Evolutionary conservation across 1,140 invertebrate species (phyloP).

Genomic region (Drosophila parabipectinata): DNA sequence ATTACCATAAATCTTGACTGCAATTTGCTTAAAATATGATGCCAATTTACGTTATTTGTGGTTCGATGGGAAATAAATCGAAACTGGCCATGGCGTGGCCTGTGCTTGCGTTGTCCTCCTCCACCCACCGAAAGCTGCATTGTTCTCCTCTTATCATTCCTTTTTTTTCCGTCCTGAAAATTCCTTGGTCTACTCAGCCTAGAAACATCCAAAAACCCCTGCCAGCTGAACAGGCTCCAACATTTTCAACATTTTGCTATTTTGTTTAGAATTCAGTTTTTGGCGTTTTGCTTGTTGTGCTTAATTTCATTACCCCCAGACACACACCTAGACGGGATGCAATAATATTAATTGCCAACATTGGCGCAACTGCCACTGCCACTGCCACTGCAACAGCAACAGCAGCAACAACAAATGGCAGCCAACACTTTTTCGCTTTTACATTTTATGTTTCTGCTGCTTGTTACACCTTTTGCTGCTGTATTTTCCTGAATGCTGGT

Average conservation of each 20-base stretch:
- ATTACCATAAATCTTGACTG: constrained; percentile 82
- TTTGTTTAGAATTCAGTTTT: constrained; percentile 74
- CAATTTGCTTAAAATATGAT: constrained; percentile 83
- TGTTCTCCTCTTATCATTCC: constrained; percentile 5
- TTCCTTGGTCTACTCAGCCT: constrained; percentile 29
- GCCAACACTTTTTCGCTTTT: constrained; percentile 73
- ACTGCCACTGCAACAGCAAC: constrained; percentile 17
- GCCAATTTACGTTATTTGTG: constrained; percentile 83
- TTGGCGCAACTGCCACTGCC: constrained; percentile 67
- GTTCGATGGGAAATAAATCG: constrained; percentile 81
- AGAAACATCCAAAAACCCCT: constrained; percentile 22
- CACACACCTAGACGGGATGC: constrained; percentile 59
- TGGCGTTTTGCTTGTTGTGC: constrained; percentile 68
- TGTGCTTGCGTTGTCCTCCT: neutral
- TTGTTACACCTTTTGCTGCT: constrained; percentile 68
- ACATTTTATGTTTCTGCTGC: constrained; percentile 74
- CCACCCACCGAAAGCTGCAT: constrained; percentile 5
- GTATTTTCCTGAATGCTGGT: constrained; percentile 38
- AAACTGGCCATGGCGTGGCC: constrained; percentile 56
- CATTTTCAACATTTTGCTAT: constrained; percentile 43
- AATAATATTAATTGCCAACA: constrained; percentile 81
- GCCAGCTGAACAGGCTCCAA: neutral
- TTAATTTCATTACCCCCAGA: constrained; percentile 73
- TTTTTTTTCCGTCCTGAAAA: constrained; percentile 4
- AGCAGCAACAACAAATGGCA: constrained; percentile 34